These are phyloP conservation scores for Coelinius sp. DNA, from an alignment of 2,888 invertebrate genomes.

Conservation along the genomic window DNA sequence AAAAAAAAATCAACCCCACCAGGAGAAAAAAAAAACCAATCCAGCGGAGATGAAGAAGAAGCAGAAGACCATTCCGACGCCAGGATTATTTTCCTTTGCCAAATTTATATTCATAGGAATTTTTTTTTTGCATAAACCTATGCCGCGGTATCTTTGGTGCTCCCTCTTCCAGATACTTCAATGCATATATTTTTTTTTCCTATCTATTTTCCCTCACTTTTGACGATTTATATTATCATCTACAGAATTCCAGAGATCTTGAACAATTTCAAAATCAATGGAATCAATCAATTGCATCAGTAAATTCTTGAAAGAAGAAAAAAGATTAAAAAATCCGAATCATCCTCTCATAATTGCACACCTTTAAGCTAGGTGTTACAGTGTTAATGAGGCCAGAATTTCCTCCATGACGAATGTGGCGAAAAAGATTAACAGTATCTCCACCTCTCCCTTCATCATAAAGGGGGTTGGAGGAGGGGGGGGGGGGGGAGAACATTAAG, in stretches of 20 bases:
- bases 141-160: background rate
- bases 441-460: background rate
- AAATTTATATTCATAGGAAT: slow-evolving; percentile 36
- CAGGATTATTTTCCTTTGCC: slow-evolving; percentile 28
- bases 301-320: background rate
- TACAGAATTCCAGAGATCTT: background rate
- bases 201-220: background rate
- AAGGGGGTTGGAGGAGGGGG: background rate
- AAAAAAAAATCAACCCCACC: background rate
- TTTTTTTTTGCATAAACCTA: slow-evolving; percentile 1
- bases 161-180: no score
- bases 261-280: background rate
- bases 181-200: background rate
- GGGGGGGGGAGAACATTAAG: background rate
- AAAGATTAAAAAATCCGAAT: background rate
- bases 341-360: background rate
- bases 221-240: slow-evolving; percentile 1
- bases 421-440: slow-evolving; percentile 3
- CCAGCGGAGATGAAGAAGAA: slow-evolving; percentile 15
- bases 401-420: slow-evolving; percentile 1
- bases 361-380: background rate
- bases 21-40: background rate
- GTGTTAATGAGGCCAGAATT: background rate
- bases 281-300: background rate
- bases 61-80: slow-evolving; percentile 7